Evolutionary conservation across 92 coral and sea anemone genomes (phyloP), one percentile per base, ranked within the genome.

Genomic region (Paramuricea clavata): DNA sequence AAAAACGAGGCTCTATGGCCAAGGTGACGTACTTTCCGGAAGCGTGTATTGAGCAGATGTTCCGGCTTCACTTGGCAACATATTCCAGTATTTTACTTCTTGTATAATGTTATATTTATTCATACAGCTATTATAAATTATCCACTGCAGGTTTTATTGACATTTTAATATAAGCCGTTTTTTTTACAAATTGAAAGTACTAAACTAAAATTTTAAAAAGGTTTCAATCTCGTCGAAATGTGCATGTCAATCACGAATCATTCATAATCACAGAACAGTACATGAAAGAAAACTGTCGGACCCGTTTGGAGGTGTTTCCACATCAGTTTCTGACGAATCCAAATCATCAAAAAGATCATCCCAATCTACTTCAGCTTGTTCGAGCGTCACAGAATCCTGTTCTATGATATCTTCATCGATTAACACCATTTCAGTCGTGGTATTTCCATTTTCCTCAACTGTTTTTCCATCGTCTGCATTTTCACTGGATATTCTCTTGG

Each of bases 321-420:
- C 6, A 19, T n/a, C n/a, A n/a, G 19, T 36, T 50, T 32, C 47
- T 32, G 82, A 54, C 12, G 60, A 49, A 22, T 34, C 69, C 67
- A 76, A 19, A 49, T 76, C 49, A 13, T 49, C 43, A 52, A 76
- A 76, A 54, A 76, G 35, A 17, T 49, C 42, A 60, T 76, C 82
- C 68, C 67, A 76, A 36, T 76, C 68, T 13, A 32, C 30, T 60
- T 76, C 82, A 73, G 79, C 79, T 5, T 73, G 7, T 50, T 76
- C 82, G 25, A 76, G 1, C 49, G 11, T 19, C 5, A 32, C 82
- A 54, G 27, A 49, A 30, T 76, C 64, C 43, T 32, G 68, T 25
- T 76, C 30, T 22, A 76, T 52, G 15, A 22, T 8, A 49, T 32
- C 67, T 25, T 76, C 82, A 7, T 76, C 82, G 16, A 52, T 60